Evolutionary conservation across 2,888 invertebrate species (phyloP), one percentile per base, ranked within the genome.

Genomic region (Erebia epiphron): DNA sequence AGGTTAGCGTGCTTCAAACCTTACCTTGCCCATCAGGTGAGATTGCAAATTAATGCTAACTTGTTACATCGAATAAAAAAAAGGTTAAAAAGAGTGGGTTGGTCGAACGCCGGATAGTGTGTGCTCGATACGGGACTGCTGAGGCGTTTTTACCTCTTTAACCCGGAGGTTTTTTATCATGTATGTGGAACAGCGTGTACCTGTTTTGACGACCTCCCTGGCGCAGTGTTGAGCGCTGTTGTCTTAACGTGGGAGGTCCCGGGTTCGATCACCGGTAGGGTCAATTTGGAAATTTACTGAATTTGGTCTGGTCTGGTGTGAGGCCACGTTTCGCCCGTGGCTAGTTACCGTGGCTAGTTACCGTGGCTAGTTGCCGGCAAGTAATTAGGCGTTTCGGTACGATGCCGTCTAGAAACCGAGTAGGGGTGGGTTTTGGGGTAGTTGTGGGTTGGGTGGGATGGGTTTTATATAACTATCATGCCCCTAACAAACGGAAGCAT

Each of bases 151-250:
- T 64, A 2, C 5, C 52, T n/a, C 1, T 11, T n/a, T 41, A 52
- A 35, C 64, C 52, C 52, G 13, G 16, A 52, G 8, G 35, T 64
- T 64, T 64, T 64, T 64, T 52, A 52, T 52, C 52, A 64, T 0
- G 11, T 52, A 35, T 41, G n/a, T 50, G 14, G 21, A 21, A 21
- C 35, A 35, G n/a, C 16, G 64, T 14, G 49, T 14, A 21, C 7
- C 54, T 16, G 35, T 35, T 35, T 35, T 35, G 35, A 35, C 35
- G 35, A 35, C 35, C 35, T 7, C 5, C 35, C 35, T 35, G 35
- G 7, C 35, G 7, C 5, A 7, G 35, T 35, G 7, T 35, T 35
- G 35, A 35, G 35, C 35, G 35, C 35, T 35, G 35, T 35, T 35
- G 1, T 35, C 35, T 7, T 35, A 35, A 35, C 35, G 35, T 35